Evolutionary conservation across 1,140 invertebrate genomes (phyloP).

Genomic region (Lordiphosa collinella): DNA sequence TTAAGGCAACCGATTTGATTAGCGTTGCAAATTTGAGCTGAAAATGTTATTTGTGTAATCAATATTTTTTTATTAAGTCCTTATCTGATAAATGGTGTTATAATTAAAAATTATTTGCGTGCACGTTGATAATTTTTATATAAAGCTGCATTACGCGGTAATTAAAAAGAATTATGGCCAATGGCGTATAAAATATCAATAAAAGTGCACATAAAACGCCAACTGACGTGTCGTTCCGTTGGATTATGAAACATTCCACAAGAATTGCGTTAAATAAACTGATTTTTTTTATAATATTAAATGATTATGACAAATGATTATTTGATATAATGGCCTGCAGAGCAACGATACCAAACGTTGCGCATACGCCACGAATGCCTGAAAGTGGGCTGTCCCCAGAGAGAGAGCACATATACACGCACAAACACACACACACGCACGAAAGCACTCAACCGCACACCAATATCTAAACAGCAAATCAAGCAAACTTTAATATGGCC

Average conservation of each 20-base stretch:
- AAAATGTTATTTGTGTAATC: background rate
- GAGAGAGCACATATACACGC: conserved; percentile 13
- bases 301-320: conserved; percentile 31
- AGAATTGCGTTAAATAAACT: conserved; percentile 33
- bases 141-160: conserved; percentile 4
- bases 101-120: conserved; percentile 10
- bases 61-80: conserved; percentile 14
- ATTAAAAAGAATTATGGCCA: conserved; percentile 35
- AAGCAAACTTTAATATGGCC: conserved; percentile 74
- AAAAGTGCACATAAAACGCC: conserved; percentile 51
- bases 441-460: conserved; percentile 1
- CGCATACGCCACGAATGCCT: conserved; percentile 61
- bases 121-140: conserved; percentile 6
- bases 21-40: no score
- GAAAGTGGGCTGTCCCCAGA: conserved; percentile 68
- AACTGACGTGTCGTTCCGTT: background rate
- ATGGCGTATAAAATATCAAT: conserved; percentile 36
- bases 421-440: conserved; percentile 5
- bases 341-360: conserved; percentile 41
- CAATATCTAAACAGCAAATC: conserved; percentile 72
- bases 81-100: conserved; percentile 18
- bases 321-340: conserved; percentile 30
- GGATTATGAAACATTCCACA: background rate
- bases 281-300: background rate
- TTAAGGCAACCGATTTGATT: no score